Evolutionary conservation across 2,888 invertebrate species (phyloP).

Genomic region (Troglohyphantes excavatus): DNA sequence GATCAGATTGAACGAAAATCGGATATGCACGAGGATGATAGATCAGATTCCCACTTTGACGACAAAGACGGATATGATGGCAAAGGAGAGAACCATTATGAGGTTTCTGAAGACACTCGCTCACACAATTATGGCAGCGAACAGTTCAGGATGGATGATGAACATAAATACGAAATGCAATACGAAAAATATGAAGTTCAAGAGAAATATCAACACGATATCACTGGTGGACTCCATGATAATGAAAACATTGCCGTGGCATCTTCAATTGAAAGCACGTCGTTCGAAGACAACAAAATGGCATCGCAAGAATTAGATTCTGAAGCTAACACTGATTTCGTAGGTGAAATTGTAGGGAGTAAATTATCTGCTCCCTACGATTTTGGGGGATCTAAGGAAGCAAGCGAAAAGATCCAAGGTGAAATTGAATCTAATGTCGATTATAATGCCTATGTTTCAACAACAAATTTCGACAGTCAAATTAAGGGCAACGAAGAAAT

Average conservation of each 20-base stretch:
- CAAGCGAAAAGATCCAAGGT: background rate
- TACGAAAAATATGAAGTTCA: background rate
- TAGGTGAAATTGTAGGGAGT: background rate
- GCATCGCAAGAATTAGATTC: too few relatives aligned
- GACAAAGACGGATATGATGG: constrained; percentile 36
- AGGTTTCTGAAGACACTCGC: constrained; percentile 33
- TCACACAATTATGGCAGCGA: constrained; percentile 22
- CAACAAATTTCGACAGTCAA: background rate
- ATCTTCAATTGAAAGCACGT: background rate
- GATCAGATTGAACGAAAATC: constrained; percentile 26
- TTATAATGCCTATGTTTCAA: background rate
- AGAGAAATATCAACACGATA: background rate
- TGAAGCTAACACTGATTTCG: background rate
- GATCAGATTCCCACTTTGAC: constrained; percentile 25
- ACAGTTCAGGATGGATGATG: background rate
- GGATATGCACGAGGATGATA: constrained; percentile 46
- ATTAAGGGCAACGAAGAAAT: background rate
- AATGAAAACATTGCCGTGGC: background rate
- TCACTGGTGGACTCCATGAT: background rate
- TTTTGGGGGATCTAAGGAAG: background rate
- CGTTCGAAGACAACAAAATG: background rate
- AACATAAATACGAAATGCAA: background rate
- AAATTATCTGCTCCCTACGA: background rate
- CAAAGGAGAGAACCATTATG: constrained; percentile 13
- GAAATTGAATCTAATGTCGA: background rate